Base-by-base conservation (phyloP, 2,797 vertebrate species). In the Fistularia tabacaria region DNA sequence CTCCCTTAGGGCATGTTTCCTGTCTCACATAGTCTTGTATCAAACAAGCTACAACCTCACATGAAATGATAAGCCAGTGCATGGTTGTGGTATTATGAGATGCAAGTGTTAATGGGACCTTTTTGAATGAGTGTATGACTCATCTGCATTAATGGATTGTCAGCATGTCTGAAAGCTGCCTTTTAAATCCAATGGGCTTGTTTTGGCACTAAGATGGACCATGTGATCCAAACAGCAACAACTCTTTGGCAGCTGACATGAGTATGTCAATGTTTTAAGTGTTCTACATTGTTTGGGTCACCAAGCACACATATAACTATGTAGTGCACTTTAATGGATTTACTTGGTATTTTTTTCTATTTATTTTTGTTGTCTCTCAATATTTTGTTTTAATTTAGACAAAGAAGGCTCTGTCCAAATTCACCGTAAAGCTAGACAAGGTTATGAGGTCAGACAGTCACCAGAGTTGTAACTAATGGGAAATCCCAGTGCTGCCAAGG, bases 161-260 rank as follows among this genome's bases (percentile, higher is more conserved):
- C 76, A 71, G 66, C 66, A 76, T 76, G 73, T 81, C 80, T 82
- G 73, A 79, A 85, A 84, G 85, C 80, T 78, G 66, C 46, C 51
- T 75, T 62, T 76, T 82, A 81, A 89, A 88, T 87, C 84, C 73
- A 71, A 40, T 36, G 36, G 58, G 54, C 51, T 81, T 86, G 56
- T 77, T 83, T 77, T 84, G 84, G 79, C 79, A 74, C 65, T 38
- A 7, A 59, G 51, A 59, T 56, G 41, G 53, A 49, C 44, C 36
- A 54, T 64, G 52, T 51, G 48, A 59, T 80, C 75, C 70, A 80
- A 79, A 76, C 55, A 46, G 60, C 47, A 71, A 62, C 46, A 48
- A 39, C 65, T 65, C 48, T 57, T 8, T 55, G 37, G 74, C 72
- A 71, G 59, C 68, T 77, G 73, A 53, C 64, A 47, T 73, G 67